Percentiles rank a stretch among this genome's conserved stretches.
These are phyloP conservation scores for Sarcophaga carnaria DNA, from an alignment of 2,888 invertebrate species.

Conservation along the genomic window DNA sequence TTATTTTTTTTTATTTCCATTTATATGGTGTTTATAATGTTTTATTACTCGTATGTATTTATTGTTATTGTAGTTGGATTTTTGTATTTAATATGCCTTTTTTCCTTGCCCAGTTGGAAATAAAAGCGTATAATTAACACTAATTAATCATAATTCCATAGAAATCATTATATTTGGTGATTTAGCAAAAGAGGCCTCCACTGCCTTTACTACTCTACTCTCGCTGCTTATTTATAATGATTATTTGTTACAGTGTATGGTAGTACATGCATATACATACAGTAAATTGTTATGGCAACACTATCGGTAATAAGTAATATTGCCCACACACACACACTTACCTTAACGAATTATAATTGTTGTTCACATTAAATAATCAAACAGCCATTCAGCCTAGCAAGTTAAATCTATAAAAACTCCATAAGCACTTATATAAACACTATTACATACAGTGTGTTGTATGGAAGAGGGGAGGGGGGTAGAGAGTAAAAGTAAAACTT, in stretches of 20 bases:
- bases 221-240: not conserved
- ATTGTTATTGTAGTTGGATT: no score
- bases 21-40: not conserved
- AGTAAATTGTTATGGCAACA: slow-evolving; percentile 9
- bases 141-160: slow-evolving; percentile 76
- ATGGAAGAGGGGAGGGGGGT: not conserved
- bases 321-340: not conserved
- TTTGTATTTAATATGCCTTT: no score
- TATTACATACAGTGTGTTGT: no score
- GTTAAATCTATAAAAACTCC: not conserved
- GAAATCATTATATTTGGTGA: slow-evolving; percentile 71
- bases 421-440: no score
- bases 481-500: not conserved
- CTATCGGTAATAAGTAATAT: not conserved
- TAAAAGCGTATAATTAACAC: slow-evolving; percentile 76
- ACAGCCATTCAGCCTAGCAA: not conserved
- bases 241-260: not conserved
- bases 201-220: no score
- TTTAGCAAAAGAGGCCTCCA: slow-evolving; percentile 39
- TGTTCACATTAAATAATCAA: slow-evolving; percentile 57
- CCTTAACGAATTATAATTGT: slow-evolving; percentile 63
- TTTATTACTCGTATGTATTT: no score
- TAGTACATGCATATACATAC: not conserved
- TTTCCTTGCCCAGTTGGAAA: slow-evolving; percentile 43
- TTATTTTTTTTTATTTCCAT: not conserved